Evolutionary conservation across 1,140 invertebrate species (phyloP), one percentile per base, ranked within the genome.

Genomic region (Zelostemma sp.): DNA sequence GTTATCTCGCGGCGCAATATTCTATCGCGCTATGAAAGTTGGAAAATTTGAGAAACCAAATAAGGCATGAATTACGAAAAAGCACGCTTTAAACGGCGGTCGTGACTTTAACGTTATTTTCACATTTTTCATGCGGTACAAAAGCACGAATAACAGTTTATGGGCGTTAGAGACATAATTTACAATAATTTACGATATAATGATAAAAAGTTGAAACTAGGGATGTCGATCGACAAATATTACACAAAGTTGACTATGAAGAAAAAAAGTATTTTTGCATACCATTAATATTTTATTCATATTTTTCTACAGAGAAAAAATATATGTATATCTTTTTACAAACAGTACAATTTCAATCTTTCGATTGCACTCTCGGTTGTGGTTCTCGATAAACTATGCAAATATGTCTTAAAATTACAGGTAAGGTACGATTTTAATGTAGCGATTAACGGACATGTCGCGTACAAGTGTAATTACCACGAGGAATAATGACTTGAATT

Each of bases 231-330:
- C 8, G 25, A 28, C 25, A 35, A 35, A n/a, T 35, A 35, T 8
- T n/a, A n/a, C n/a, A n/a, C n/a, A n/a, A n/a, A n/a, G n/a, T n/a
- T n/a, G n/a, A n/a, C n/a, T n/a, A n/a, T n/a, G n/a, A n/a, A 25
- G 8, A 25, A 8, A 8, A 25, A 25, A 25, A 25, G 3, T 25
- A 38, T 15, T 41, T 12, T 1, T 50, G 38, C 56, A 46, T 65
- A 65, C 51, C 48, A 65, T 65, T 65, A 71, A 71, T 71, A 71
- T 59, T 71, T 66, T 63, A 63, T 70, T 71, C 1, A 1, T 54
- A 21, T 53, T 48, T 65, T 45, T 58, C 15, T 54, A 45, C 47
- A 66, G 54, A 59, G 46, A 63, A 62, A 65, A 62, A 28, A 28
- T 28, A 28, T 28, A 28, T 28, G 3, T 63, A 53, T 16, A 62